Percentiles rank a stretch among this genome's conserved stretches.
These are phyloP conservation scores for Panopea generosa DNA, from an alignment of 2,888 invertebrate species.

Conservation along the genomic window DNA sequence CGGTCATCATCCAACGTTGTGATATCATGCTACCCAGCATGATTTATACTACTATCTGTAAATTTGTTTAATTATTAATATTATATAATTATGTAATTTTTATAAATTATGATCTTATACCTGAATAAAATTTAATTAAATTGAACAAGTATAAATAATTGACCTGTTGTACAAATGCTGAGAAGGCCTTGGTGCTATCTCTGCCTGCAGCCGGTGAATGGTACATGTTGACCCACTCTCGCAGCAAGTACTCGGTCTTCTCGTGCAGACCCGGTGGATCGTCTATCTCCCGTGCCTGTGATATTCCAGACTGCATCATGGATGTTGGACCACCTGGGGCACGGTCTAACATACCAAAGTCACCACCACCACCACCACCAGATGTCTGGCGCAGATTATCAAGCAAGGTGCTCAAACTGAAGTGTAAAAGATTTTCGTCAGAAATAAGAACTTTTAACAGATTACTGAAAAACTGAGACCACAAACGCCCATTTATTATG, in stretches of 20 bases:
- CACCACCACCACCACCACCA: conserved; percentile 5
- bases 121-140: too few relatives aligned
- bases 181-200: conserved; percentile 91
- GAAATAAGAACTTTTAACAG: too few relatives aligned
- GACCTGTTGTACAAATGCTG: conserved; percentile 94
- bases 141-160: too few relatives aligned
- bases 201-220: conserved; percentile 88
- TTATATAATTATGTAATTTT: too few relatives aligned
- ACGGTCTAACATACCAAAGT: conserved; percentile 88
- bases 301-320: conserved; percentile 96
- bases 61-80: too few relatives aligned
- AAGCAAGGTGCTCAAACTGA: conserved; percentile 90
- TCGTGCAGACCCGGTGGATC: conserved; percentile 97
- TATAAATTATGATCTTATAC: too few relatives aligned
- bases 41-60: too few relatives aligned
- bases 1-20: too few relatives aligned
- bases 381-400: conserved; percentile 90
- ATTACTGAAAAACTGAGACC: too few relatives aligned
- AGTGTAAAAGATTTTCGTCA: neutral
- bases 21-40: too few relatives aligned
- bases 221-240: conserved; percentile 98
- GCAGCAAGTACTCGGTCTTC: conserved; percentile 96
- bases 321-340: conserved; percentile 88
- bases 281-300: conserved; percentile 93
- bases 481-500: too few relatives aligned